Conservation (phyloP, 2,113 vertebrate species). For the Chloropsis cyanopogon region DNA sequence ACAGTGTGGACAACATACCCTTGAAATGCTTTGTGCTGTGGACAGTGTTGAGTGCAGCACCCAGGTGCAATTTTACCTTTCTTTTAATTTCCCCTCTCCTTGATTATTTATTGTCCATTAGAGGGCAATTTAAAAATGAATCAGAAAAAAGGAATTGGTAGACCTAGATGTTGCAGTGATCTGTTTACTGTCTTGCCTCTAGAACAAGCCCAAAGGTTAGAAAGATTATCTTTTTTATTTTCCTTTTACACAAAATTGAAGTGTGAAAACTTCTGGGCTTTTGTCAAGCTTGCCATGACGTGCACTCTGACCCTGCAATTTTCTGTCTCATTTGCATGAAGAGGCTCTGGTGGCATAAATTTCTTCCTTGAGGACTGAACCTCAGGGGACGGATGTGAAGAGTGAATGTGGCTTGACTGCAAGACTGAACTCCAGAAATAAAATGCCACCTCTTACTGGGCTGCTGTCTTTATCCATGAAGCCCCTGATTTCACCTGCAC, state of each 20-base stretch:
- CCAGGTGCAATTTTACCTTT: neutral
- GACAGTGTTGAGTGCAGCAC: neutral
- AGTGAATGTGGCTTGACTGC: neutral
- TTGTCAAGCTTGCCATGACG: neutral
- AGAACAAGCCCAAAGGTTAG: neutral
- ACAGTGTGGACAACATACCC: neutral
- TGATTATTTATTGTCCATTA: neutral
- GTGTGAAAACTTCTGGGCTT: neutral
- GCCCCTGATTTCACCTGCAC: neutral
- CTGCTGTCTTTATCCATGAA: neutral
- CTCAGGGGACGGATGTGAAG: neutral
- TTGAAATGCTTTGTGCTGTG: neutral
- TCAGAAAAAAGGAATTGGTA: neutral
- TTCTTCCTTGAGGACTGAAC: neutral
- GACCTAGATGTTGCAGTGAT: constrained; percentile 2
- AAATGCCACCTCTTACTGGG: neutral
- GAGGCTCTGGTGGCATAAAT: neutral
- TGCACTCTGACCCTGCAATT: neutral
- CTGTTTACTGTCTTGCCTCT: constrained; percentile 47
- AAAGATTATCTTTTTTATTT: neutral
- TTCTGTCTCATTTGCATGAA: neutral
- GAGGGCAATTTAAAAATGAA: neutral
- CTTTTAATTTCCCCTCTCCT: neutral
- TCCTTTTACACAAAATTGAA: neutral
- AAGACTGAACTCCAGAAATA: neutral